These are phyloP conservation scores for Meteorus colon DNA, from an alignment of 2,888 invertebrate genomes.

Conservation along the genomic window DNA sequence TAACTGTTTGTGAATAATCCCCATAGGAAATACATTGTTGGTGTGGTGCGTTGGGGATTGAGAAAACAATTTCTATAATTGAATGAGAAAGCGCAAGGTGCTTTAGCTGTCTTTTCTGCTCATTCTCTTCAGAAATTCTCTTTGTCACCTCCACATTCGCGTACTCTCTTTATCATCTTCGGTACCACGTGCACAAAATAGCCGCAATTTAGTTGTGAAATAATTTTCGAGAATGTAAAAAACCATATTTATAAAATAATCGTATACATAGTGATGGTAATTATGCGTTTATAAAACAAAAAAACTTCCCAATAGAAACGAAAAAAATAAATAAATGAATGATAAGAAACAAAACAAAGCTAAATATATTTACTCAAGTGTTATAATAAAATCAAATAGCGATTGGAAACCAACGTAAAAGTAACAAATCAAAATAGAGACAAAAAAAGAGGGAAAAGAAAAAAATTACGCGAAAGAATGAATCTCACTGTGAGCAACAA, in stretches of 20 bases:
- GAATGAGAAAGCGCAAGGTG: slow-evolving; percentile 44
- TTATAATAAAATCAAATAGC: slow-evolving; percentile 48
- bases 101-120: slow-evolving; percentile 15
- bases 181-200: slow-evolving; percentile 46
- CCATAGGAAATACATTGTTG: slow-evolving; percentile 16
- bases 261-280: too few relatives aligned
- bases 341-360: neutral
- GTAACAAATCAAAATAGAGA: neutral
- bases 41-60: slow-evolving; percentile 32
- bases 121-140: slow-evolving; percentile 7
- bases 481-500: slow-evolving; percentile 16
- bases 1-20: slow-evolving; percentile 33
- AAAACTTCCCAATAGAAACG: neutral
- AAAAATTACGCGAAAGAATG: neutral
- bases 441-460: neutral
- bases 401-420: slow-evolving; percentile 37
- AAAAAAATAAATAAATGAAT: neutral
- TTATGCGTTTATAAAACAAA: neutral
- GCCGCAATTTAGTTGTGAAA: slow-evolving; percentile 37
- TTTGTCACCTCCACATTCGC: slow-evolving; percentile 8
- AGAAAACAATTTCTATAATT: slow-evolving; percentile 53
- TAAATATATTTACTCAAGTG: too few relatives aligned
- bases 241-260: slow-evolving; percentile 45
- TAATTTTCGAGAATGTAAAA: slow-evolving; percentile 36
- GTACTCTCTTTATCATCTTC: slow-evolving; percentile 26